These are phyloP conservation scores for Parthenolecanium corni DNA, from an alignment of 2,888 invertebrate species.

Conservation along the genomic window DNA sequence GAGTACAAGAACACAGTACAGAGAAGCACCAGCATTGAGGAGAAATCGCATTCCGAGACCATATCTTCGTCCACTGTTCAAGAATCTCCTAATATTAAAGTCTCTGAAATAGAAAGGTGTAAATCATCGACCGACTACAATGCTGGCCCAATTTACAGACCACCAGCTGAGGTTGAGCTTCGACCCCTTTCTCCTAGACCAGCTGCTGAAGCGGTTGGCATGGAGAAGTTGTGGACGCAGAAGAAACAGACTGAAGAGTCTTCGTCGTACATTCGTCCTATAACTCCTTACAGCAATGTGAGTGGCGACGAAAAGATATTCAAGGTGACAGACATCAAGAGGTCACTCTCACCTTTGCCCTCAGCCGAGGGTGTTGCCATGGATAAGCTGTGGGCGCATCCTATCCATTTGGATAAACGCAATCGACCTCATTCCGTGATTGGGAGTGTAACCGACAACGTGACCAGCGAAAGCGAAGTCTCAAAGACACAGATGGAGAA, in stretches of 20 bases:
- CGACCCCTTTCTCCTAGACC: conserved; percentile 45
- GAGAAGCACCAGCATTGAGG: neutral
- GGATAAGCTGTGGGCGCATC: conserved; percentile 39
- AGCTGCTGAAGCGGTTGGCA: conserved; percentile 51
- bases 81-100: conserved; percentile 6
- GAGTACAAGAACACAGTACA: conserved; percentile 18
- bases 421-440: conserved; percentile 20
- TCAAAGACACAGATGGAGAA: neutral
- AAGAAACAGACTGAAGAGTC: conserved; percentile 30
- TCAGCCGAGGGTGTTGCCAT: conserved; percentile 38
- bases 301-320: neutral
- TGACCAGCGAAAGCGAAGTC: neutral
- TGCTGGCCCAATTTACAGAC: conserved; percentile 38
- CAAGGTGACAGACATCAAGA: conserved; percentile 13
- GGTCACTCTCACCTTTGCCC: conserved; percentile 36
- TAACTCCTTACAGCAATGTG: conserved; percentile 5
- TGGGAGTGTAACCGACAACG: neutral
- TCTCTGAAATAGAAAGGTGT: neutral
- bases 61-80: neutral
- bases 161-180: conserved; percentile 37
- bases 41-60: neutral
- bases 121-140: neutral
- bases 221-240: conserved; percentile 55
- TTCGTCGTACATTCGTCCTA: neutral
- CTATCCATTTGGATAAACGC: conserved; percentile 27